A percentile compares a stretch with the other conserved stretches of the same genome.
Evolutionary conservation across 2,888 invertebrate genomes (phyloP).

Genomic region (Allygus modestus): DNA sequence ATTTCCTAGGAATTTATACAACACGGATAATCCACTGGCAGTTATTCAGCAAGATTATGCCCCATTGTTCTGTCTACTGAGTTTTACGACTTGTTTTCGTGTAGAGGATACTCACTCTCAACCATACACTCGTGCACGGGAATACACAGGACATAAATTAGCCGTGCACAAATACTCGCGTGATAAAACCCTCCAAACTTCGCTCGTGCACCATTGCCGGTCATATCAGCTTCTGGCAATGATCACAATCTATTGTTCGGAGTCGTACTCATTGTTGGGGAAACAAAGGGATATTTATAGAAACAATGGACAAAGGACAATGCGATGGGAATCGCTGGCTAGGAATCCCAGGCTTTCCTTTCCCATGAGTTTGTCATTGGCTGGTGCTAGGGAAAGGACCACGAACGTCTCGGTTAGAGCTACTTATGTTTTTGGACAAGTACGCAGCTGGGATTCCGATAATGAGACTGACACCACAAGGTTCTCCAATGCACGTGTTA

Average conservation of each 20-base stretch:
- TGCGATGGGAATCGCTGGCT: not conserved
- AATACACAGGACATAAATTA: not conserved
- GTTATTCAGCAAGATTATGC: too few relatives aligned
- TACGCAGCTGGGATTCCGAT: too few relatives aligned
- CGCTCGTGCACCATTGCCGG: not conserved
- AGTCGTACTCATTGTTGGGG: slow-evolving; percentile 17
- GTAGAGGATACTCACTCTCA: too few relatives aligned
- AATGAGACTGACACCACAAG: too few relatives aligned
- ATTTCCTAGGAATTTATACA: too few relatives aligned
- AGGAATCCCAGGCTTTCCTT: slow-evolving; percentile 27
- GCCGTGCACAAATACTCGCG: not conserved
- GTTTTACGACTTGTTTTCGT: too few relatives aligned
- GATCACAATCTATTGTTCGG: not conserved
- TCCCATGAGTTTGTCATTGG: slow-evolving; percentile 36
- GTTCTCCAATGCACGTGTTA: too few relatives aligned
- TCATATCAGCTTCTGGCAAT: not conserved
- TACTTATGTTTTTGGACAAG: too few relatives aligned
- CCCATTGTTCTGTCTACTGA: too few relatives aligned
- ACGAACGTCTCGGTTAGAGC: too few relatives aligned
- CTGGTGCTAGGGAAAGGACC: not conserved
- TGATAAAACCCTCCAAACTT: not conserved
- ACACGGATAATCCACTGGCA: too few relatives aligned
- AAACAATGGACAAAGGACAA: slow-evolving; percentile 45
- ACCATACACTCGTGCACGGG: too few relatives aligned
- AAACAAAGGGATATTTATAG: slow-evolving; percentile 5